Base-by-base conservation (phyloP, 2,797 vertebrate species). In the Hydrophis major region DNA sequence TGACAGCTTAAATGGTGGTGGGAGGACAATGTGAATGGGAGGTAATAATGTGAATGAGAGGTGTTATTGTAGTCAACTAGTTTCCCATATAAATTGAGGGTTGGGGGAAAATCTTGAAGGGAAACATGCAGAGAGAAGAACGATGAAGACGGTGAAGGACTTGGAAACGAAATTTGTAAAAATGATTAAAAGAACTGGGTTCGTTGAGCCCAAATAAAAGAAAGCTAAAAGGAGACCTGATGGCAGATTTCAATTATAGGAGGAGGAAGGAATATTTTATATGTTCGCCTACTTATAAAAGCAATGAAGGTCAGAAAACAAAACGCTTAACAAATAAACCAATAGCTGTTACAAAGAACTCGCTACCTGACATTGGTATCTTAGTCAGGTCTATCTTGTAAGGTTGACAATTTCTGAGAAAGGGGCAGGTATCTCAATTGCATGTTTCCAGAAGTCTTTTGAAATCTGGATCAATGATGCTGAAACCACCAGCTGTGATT, bases 11-110 rank as follows among this genome's bases (percentile, higher is more conserved):
- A 83, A 83, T 22, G 42, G 95, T 97, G 96, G 97, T 97, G 92
- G 97, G 97, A 95, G 92, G 89, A 93, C 66, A 96, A 92, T 88
- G 91, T 93, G 95, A 94, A 97, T 94, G 96, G 95, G 97, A 96
- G 27, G 89, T 90, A 32, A 97, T 93, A 86, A 92, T 88, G 91
- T 93, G 95, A 94, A 97, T 94, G 96, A 95, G 97, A 96, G 27
- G 89, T 90, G 89, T 96, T 97, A 97, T 97, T 97, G 96, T 98
- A 94, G 96, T 96, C 97, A 95, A 97, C 95, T 96, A 94, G 96
- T 97, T 97, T 97, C 95, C 97, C 95, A 96, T 96, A 97, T 95
- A 97, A 97, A 97, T 97, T 97, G 97, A 94, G 93, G 89, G 42
- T 53, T 42, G 50, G 95, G 95, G 93, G 97, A 95, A 96, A 96